phyloP scores from a whole-genome alignment of 2,113 vertebrate species.

The Notarius quadriscutis region DNA sequence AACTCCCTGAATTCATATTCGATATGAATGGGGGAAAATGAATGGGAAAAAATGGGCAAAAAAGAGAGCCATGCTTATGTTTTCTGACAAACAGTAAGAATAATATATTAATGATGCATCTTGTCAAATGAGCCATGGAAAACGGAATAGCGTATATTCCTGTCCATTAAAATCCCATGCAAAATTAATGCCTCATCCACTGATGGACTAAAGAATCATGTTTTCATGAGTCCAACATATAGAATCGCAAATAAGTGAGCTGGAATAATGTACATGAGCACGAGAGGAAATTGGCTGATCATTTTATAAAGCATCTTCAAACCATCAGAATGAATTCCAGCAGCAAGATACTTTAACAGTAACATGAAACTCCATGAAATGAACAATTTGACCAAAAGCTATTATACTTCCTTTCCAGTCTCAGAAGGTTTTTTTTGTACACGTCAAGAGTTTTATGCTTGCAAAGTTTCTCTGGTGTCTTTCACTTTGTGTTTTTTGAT shows the following conservation, averaged over 20 bases:
- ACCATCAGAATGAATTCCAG: not conserved
- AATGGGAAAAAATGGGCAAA: not conserved
- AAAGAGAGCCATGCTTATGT: not conserved
- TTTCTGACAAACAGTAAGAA: not conserved
- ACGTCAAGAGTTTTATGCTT: not conserved
- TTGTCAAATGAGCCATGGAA: slow-evolving; percentile 18
- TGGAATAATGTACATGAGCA: not conserved
- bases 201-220: not conserved
- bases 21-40: not conserved
- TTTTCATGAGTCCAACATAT: not conserved
- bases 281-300: not conserved
- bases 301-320: not conserved
- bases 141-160: not conserved
- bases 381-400: not conserved
- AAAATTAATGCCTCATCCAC: not conserved
- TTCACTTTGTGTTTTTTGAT: not conserved
- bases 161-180: not conserved
- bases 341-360: not conserved
- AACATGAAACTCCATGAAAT: not conserved
- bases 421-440: not conserved
- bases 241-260: not conserved
- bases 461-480: not conserved
- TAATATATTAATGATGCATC: slow-evolving; percentile 14
- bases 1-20: not conserved
- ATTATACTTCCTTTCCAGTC: not conserved